phyloP scores from a whole-genome alignment of 2,888 invertebrate species.

The Apodemia arnacis region DNA sequence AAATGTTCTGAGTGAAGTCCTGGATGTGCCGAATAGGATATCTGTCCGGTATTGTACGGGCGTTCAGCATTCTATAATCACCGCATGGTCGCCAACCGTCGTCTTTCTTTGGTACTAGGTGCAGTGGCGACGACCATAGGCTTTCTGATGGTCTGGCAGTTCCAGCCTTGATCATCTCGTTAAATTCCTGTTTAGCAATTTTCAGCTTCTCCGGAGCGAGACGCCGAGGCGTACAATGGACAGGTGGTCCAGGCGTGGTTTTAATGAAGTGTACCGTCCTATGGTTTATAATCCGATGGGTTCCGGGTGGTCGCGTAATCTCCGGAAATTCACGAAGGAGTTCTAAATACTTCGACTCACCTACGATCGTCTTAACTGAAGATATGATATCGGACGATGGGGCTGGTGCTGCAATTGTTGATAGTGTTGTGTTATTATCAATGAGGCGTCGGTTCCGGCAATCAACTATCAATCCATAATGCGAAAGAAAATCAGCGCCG shows the following conservation, averaged over 20 bases:
- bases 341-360: neutral
- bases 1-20: conserved; percentile 84
- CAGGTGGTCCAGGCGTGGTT: conserved; percentile 32
- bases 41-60: conserved; percentile 79
- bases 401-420: conserved; percentile 12
- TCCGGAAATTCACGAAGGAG: conserved; percentile 25
- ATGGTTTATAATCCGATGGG: neutral
- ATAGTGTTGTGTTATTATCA: conserved; percentile 60
- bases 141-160: conserved; percentile 79
- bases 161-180: conserved; percentile 75
- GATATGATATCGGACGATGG: neutral
- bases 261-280: conserved; percentile 26
- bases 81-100: conserved; percentile 65
- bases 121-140: conserved; percentile 82
- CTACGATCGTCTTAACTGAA: neutral
- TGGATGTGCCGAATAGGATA: conserved; percentile 86
- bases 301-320: conserved; percentile 18
- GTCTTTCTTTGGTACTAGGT: conserved; percentile 59
- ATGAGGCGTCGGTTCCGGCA: conserved; percentile 79
- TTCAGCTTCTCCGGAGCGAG: conserved; percentile 10
- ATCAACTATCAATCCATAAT: conserved; percentile 86
- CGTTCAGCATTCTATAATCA: conserved; percentile 80
- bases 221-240: conserved; percentile 19
- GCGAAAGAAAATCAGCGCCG: conserved; percentile 86
- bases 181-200: conserved; percentile 77